Evolutionary conservation across 1,140 invertebrate genomes (phyloP), one percentile per base, ranked within the genome.

Genomic region (Proales similis): DNA sequence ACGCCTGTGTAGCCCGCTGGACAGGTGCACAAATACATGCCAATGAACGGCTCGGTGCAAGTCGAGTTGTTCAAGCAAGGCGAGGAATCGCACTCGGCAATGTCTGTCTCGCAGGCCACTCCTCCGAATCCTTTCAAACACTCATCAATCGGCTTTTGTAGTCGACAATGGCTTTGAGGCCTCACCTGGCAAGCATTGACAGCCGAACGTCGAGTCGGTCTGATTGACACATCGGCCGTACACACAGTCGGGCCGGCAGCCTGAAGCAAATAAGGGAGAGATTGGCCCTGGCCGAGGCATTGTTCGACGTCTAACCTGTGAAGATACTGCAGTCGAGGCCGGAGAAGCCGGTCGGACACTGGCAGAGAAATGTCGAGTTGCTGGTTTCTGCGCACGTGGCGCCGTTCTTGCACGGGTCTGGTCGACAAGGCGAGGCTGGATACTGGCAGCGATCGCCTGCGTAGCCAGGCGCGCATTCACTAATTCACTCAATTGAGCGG

Each of bases 51-150:
- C 32, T 45, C 39, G 14, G 39, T 36, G 74, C 92, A 97, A 46
- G 83, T 85, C 12, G 85, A 91, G 17, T 86, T 86, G 69, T 96
- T 95, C 69, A 86, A 89, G 71, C 91, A 95, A 24, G 91, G 90
- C 26, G 11, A 19, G 4, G 43, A 46, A n/a, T 24, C 1, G 48
- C 46, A 65, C 60, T 47, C 45, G 9, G n/a, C 22, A 46, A 62
- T 29, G 7, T 46, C 39, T 27, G 14, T 14, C 22, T 46, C 9
- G 49, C 61, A 63, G n/a, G 24, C 12, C 1, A 11, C 14, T 14
- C 63, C 63, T 22, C 17, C 22, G 12, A 33, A 63, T 3, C 43
- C 43, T 11, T n/a, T n/a, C 26, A 46, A 7, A 46, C 43, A 46
- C 11, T 2, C 11, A 46, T n/a, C n/a, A n/a, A n/a, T n/a, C n/a